phyloP scores from a whole-genome alignment of 2,113 vertebrate genomes.

The Triplophysa rosa region DNA sequence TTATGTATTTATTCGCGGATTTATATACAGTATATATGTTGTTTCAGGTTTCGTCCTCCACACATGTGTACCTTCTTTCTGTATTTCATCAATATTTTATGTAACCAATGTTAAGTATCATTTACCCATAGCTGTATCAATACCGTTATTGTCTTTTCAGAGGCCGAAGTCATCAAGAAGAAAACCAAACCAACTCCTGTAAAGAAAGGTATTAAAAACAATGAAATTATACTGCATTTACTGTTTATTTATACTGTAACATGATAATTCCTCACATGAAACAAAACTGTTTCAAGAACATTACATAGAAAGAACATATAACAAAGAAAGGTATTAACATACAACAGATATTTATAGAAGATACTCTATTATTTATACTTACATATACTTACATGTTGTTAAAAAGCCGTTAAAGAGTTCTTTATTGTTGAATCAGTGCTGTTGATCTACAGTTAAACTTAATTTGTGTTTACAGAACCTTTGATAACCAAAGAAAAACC shows the following conservation, averaged over 20 bases:
- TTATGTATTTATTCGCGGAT: neutral
- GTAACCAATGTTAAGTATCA: no score
- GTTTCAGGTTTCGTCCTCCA: no score
- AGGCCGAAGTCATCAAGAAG: conserved; percentile 32
- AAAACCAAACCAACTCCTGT: conserved; percentile 35
- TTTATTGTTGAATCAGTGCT: no score
- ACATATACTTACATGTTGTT: no score
- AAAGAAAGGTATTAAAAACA: conserved; percentile 13
- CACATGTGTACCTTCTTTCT: no score
- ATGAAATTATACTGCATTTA: neutral
- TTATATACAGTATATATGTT: neutral
- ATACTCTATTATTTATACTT: no score
- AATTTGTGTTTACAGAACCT: conserved; percentile 13
- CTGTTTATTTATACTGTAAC: neutral
- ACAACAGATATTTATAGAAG: no score
- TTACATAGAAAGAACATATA: no score
- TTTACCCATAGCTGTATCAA: no score
- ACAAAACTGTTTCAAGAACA: neutral
- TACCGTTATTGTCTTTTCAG: neutral
- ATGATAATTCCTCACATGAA: neutral
- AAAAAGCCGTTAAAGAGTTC: no score
- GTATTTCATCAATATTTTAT: no score
- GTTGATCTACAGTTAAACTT: no score
- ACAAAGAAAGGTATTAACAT: neutral
- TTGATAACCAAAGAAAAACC: conserved; percentile 54